Evolutionary conservation across 2,888 invertebrate genomes (phyloP), one percentile per base, ranked within the genome.

Genomic region (Cheilosia variabilis): DNA sequence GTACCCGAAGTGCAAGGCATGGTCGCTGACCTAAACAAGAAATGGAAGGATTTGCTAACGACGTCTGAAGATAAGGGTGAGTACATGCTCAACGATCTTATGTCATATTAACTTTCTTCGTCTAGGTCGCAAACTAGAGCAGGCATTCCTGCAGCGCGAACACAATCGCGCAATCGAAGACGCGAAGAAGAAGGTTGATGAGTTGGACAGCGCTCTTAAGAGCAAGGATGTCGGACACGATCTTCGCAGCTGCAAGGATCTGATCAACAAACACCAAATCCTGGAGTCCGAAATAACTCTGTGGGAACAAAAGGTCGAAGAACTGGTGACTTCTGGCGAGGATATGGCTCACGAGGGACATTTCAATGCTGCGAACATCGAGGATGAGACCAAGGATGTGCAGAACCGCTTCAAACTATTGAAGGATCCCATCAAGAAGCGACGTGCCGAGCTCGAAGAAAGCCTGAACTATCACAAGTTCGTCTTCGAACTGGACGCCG

Each of bases 261-360:
- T 98, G 22, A 93, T 99, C 43, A 97, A 97, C 89, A 97, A 97
- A 90, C 98, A 98, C 88, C 97, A 98, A 93, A 93, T 95, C 0
- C 90, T 98, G 17, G 99, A 99, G 90, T 95, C 95, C 78, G 99
- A 99, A 90, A 94, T 99, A 87, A 93, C 94, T 2, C 94, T 95
- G n/a, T 96, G 97, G 94, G 96, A 97, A 89, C 95, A 95, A 86
- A 96, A 96, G 88, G 96, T 98, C 1, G 94, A 94, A 41, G 95
- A 96, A 75, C 93, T 98, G 15, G 95, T 96, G 0, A 94, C 94
- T 0, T 95, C 96, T 91, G 98, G 98, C 9, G 95, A 96, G 87
- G 97, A 98, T 92, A 96, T 99, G 95, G 97, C 96, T 0, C 96
- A 97, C 37, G 97, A 96, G 80, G 98, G 98, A 0, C 99, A 99